These are phyloP conservation scores for Procambarus clarkii DNA, from an alignment of 1,140 invertebrate species.

Conservation along the genomic window DNA sequence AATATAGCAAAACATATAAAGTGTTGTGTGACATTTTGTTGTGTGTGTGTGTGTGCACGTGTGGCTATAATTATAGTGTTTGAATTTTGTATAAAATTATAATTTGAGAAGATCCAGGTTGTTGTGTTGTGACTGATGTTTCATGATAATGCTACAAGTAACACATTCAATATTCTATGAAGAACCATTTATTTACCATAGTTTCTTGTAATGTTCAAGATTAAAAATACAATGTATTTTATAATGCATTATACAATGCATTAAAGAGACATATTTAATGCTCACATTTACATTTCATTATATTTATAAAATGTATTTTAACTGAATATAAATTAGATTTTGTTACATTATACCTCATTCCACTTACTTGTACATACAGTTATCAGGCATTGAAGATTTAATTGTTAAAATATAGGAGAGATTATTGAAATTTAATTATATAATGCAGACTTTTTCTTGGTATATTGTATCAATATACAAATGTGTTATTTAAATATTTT, in stretches of 20 bases:
- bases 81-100: background rate
- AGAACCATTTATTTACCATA: conserved; percentile 9
- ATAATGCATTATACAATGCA: background rate
- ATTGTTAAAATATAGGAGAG: background rate
- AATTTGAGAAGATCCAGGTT: background rate
- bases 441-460: background rate
- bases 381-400: background rate
- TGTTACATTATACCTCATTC: background rate
- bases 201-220: background rate
- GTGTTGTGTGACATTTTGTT: no score
- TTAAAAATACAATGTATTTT: background rate
- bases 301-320: background rate
- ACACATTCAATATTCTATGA: background rate
- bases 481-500: background rate
- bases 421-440: background rate
- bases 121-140: background rate
- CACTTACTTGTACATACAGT: background rate
- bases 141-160: background rate
- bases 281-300: background rate
- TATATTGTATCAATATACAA: conserved; percentile 16
- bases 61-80: no score
- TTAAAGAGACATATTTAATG: background rate
- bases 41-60: no score
- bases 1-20: no score
- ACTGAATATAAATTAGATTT: background rate